Base-by-base conservation (phyloP, 2,113 vertebrate genomes). In the Pycnonotus jocosus region DNA sequence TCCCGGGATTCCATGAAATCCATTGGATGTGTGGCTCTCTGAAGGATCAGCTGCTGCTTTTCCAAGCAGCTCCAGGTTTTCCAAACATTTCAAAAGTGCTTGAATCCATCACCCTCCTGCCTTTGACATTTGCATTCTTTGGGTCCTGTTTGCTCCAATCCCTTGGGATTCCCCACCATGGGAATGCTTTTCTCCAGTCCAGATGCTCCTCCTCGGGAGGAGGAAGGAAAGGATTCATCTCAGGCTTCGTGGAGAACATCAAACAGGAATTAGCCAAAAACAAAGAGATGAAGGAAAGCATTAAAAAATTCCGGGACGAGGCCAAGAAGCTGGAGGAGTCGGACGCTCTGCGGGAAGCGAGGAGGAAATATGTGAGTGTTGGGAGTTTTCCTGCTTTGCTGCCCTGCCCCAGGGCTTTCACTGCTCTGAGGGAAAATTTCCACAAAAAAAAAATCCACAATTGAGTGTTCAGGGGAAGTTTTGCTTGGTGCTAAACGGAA, bases 211-310 rank as follows among this genome's bases (percentile, higher is more conserved):
- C 98, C 56, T 97, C 98, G 5, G 98, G 98, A 27, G 98, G 98
- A 27, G 98, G 98, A 53, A 98, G 98, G 64, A 99, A 98, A 78
- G 99, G 99, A 7, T 99, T 99, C 79, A 97, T 99, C 15, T 99
- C 99, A 0, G 99, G 99, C 24, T 98, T 99, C 53, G 81, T 99
- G 79, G 99, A 99, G 89, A 99, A 98, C 90, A 96, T 99, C 78
- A 99, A 99, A 42, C 99, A 99, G 93, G 99, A 99, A 48, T 92
- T 99, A 7, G 98, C 98, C 37, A 99, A 99, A 89, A 99, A 99
- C 97, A 99, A 99, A 56, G 99, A 99, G 96, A 99, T 99, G 99
- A 99, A 98, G 95, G 99, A 99, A 82, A 99, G 98, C 90, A 99
- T 99, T 10, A 98, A 98, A 92, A 99, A 99, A 80, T 99, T 99